Percentiles rank a stretch among this genome's conserved stretches.
phyloP scores from a whole-genome alignment of 2,888 invertebrate genomes.

The Coleophora flavipennella region DNA sequence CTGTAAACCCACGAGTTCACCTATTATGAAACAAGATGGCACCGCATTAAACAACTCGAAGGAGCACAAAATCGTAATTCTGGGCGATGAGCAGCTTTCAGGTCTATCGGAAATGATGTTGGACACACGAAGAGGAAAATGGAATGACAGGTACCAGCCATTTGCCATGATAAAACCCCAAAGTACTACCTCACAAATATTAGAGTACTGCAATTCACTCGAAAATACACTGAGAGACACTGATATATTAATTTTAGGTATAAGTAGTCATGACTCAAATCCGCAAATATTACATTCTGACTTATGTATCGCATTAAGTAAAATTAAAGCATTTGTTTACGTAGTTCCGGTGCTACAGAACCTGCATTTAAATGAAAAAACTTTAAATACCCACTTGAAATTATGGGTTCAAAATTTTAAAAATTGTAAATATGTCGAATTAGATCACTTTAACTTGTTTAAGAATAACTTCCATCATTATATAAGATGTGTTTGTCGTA shows the following conservation, averaged over 20 bases:
- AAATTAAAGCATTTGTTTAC: background rate
- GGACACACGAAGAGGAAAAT: background rate
- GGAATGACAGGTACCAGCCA: slow-evolving; percentile 1
- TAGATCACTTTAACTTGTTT: background rate
- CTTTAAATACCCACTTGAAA: background rate
- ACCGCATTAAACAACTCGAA: background rate
- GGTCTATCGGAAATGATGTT: background rate
- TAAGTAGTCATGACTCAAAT: background rate
- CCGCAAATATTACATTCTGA: background rate
- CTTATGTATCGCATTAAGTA: background rate
- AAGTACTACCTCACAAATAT: background rate
- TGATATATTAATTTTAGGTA: background rate
- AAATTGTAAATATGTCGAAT: background rate
- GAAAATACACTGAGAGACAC: background rate
- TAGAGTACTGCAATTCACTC: background rate
- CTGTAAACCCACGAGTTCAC: no score
- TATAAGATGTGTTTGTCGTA: background rate
- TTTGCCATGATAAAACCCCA: background rate
- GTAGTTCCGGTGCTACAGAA: background rate
- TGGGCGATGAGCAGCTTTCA: background rate
- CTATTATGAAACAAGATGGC: background rate
- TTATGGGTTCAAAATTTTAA: background rate
- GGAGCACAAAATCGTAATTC: background rate
- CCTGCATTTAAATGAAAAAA: background rate
- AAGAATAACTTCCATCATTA: background rate